These are phyloP conservation scores for Cryptoprocta ferox DNA, from an alignment of 2,797 vertebrate genomes.

Conservation along the genomic window DNA sequence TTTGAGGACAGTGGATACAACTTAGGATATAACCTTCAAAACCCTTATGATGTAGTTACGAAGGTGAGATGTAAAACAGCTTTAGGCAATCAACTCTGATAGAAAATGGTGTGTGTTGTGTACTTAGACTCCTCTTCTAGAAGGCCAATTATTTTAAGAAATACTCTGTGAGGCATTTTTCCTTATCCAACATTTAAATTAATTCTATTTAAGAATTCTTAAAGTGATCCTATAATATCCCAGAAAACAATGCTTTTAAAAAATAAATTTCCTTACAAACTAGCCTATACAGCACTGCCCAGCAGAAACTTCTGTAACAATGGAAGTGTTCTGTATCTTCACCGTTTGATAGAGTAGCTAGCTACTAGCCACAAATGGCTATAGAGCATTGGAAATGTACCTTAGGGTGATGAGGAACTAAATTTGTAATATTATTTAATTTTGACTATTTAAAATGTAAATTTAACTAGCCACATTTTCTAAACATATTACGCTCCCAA, in stretches of 20 bases:
- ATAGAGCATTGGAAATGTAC: not conserved
- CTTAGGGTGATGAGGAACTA: constrained; percentile 38
- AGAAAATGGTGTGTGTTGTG: not conserved
- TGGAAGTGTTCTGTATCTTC: not conserved
- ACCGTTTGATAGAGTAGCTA: not conserved
- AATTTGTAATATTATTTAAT: constrained; percentile 4
- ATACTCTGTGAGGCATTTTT: not conserved
- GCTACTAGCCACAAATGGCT: not conserved
- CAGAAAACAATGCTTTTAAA: not conserved
- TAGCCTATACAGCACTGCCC: not conserved
- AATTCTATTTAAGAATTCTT: constrained; percentile 24
- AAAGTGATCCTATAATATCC: not conserved
- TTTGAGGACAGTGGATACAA: not conserved
- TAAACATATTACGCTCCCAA: not conserved
- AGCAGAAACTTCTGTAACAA: not conserved
- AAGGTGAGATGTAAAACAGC: not conserved
- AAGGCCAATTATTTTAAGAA: not conserved
- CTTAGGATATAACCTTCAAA: not conserved
- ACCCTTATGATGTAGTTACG: not conserved
- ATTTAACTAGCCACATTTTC: constrained; percentile 13
- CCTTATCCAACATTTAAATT: not conserved
- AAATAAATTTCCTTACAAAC: not conserved
- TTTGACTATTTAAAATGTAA: constrained; percentile 25
- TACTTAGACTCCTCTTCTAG: constrained; percentile 13
- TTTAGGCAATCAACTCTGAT: not conserved